These are phyloP conservation scores for Sphaerodactylus townsendi DNA, from an alignment of 2,113 vertebrate genomes.

Conservation along the genomic window DNA sequence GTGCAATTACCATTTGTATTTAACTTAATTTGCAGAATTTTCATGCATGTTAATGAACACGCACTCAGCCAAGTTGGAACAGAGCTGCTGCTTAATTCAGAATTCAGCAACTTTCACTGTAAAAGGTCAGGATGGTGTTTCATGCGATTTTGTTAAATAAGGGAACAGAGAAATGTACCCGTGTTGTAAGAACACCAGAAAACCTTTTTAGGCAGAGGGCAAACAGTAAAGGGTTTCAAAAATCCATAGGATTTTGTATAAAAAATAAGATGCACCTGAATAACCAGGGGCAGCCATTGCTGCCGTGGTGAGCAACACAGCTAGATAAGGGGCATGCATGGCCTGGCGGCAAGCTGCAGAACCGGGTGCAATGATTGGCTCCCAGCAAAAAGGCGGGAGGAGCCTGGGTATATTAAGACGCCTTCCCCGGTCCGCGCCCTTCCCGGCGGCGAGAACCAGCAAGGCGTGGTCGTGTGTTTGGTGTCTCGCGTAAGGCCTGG, in stretches of 20 bases:
- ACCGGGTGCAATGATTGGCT: no score
- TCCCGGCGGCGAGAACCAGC: no score
- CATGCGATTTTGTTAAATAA: neutral
- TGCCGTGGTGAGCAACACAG: no score
- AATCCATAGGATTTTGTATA: neutral
- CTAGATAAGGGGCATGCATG: no score
- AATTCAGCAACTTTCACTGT: slow-evolving; percentile 7
- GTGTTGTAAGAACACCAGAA: neutral
- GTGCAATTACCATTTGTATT: slow-evolving; percentile 33
- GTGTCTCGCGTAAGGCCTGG: no score
- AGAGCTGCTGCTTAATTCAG: neutral
- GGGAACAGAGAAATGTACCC: neutral
- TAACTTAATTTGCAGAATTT: slow-evolving; percentile 10
- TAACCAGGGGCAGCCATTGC: no score
- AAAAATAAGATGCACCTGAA: no score
- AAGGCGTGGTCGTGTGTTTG: no score
- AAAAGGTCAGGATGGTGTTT: neutral
- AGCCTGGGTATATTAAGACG: no score
- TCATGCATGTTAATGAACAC: slow-evolving; percentile 32
- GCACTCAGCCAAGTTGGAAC: neutral
- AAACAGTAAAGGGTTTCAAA: neutral
- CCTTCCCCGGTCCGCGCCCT: no score
- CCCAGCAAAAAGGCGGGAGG: no score
- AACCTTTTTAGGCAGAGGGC: neutral
- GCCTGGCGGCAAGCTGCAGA: no score